Percentiles rank a stretch among this genome's conserved stretches.
phyloP scores from a whole-genome alignment of 2,888 invertebrate genomes.

The Apomyelois bistriatella region DNA sequence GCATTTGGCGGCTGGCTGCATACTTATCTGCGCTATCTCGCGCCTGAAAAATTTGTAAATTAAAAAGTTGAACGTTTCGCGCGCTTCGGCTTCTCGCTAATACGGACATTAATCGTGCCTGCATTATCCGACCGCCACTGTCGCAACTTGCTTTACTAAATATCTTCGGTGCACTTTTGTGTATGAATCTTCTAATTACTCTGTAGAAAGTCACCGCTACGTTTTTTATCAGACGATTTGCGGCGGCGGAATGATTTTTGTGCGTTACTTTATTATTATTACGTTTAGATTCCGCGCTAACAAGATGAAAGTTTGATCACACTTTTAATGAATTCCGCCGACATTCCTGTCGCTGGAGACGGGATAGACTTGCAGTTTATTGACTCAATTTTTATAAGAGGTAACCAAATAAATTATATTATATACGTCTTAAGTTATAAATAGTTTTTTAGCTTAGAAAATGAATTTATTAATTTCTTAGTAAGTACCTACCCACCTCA shows the following conservation, averaged over 20 bases:
- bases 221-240: constrained; percentile 49
- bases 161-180: constrained; percentile 60
- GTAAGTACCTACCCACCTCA: no score
- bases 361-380: constrained; percentile 25
- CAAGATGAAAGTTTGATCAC: constrained; percentile 71
- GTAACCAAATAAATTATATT: constrained; percentile 14
- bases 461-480: no score
- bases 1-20: constrained; percentile 12
- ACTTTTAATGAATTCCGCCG: constrained; percentile 54
- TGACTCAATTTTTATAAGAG: constrained; percentile 22
- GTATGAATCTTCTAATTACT: constrained; percentile 73
- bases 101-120: constrained; percentile 34
- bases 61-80: constrained; percentile 29
- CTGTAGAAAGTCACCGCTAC: constrained; percentile 62
- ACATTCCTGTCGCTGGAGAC: constrained; percentile 43
- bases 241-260: constrained; percentile 56
- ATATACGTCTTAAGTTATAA: no score
- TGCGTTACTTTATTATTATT: constrained; percentile 58
- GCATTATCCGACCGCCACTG: constrained; percentile 17
- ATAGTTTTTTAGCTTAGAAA: no score
- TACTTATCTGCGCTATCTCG: not conserved
- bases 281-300: constrained; percentile 58
- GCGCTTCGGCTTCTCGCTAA: constrained; percentile 20
- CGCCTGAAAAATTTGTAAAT: constrained; percentile 24
- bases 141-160: constrained; percentile 34